Evolutionary conservation across 1,140 invertebrate species (phyloP).

Genomic region (Anoplophora glabripennis): DNA sequence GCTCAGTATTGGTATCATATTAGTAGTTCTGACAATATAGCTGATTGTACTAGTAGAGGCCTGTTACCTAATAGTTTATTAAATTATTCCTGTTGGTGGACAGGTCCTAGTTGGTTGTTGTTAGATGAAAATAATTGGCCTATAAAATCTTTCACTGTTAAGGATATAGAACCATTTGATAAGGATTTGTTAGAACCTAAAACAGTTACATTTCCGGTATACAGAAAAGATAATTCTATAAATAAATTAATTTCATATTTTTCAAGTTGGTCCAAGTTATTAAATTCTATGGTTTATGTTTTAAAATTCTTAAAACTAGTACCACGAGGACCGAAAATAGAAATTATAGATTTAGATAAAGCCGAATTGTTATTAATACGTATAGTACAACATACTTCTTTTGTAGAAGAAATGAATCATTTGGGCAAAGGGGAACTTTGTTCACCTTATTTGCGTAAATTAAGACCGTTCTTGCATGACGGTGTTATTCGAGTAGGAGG

Average conservation of each 20-base stretch:
- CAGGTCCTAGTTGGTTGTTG: neutral
- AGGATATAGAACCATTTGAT: too few species aligned
- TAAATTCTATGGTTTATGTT: conserved; percentile 11
- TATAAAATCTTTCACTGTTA: neutral
- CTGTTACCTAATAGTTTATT: neutral
- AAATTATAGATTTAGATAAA: conserved; percentile 1
- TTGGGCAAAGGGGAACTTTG: too few species aligned
- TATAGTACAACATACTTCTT: too few species aligned
- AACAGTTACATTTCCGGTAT: neutral
- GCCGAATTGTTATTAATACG: too few species aligned
- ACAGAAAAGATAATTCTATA: neutral
- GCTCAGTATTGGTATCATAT: conserved; percentile 1
- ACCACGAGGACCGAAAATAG: neutral
- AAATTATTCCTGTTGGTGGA: conserved; percentile 1
- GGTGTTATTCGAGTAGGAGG: conserved; percentile 2
- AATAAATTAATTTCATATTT: neutral
- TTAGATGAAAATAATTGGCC: neutral
- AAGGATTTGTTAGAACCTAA: neutral
- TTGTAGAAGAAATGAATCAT: too few species aligned
- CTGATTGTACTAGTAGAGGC: neutral
- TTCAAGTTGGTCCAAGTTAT: conserved; percentile 15
- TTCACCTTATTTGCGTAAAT: neutral
- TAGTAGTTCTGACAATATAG: neutral
- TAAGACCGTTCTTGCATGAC: neutral
- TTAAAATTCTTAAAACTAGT: conserved; percentile 3